Evolutionary conservation across 2,888 invertebrate genomes (phyloP).

Genomic region (Vanessa cardui): DNA sequence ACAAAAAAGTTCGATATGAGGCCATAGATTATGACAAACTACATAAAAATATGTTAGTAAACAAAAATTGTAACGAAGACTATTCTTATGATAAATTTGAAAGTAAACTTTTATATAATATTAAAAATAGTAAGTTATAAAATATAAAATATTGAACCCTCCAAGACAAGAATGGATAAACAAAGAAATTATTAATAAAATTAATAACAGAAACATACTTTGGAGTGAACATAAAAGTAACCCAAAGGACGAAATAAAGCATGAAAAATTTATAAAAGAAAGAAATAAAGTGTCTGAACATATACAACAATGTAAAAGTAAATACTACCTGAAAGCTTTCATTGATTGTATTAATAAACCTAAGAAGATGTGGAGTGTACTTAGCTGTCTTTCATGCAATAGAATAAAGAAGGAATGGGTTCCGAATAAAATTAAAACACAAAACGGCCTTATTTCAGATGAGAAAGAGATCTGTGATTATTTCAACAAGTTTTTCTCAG

Average conservation of each 20-base stretch:
- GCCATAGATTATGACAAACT: conserved; percentile 9
- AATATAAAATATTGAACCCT: conserved; percentile 9
- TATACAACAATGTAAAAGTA: background rate
- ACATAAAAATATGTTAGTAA: background rate
- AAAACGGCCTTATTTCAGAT: background rate
- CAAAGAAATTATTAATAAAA: conserved; percentile 12
- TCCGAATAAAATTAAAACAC: background rate
- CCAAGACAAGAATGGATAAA: conserved; percentile 18
- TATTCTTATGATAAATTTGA: conserved; percentile 8
- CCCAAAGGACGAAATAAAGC: background rate
- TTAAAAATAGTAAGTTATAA: conserved; percentile 6
- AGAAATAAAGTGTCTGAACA: conserved; percentile 1
- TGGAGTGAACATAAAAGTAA: conserved; percentile 6
- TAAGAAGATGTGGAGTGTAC: too few species aligned
- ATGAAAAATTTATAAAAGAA: background rate
- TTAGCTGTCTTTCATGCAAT: background rate
- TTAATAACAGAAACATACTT: conserved; percentile 7
- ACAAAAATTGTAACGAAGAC: background rate
- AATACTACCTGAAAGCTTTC: conserved; percentile 1
- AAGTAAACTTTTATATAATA: background rate
- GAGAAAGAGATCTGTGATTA: conserved; percentile 6
- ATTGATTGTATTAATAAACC: too few species aligned
- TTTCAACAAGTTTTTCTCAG: conserved; percentile 10
- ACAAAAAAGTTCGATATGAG: conserved; percentile 13
- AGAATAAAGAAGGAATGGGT: background rate